Conservation (phyloP, 2,113 vertebrate genomes). For the Vulpes lagopus region DNA sequence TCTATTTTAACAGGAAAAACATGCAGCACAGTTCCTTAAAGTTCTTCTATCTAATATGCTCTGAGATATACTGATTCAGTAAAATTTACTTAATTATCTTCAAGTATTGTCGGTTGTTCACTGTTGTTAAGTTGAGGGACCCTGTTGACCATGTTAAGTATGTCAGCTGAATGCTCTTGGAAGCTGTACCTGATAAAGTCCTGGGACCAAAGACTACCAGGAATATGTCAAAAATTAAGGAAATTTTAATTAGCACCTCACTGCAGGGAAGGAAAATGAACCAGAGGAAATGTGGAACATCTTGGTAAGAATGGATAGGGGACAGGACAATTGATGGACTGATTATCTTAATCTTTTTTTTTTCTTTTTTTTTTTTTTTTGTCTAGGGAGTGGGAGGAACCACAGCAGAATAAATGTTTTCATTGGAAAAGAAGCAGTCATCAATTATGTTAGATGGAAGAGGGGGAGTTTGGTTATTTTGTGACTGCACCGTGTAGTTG, state of each 20-base stretch:
- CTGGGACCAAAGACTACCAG: background rate
- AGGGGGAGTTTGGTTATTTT: background rate
- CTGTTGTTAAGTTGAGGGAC: rapidly evolving
- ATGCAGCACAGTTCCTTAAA: background rate
- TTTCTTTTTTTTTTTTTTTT: background rate
- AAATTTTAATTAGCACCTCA: background rate
- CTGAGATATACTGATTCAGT: background rate
- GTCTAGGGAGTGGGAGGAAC: background rate
- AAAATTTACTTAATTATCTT: background rate
- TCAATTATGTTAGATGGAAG: background rate
- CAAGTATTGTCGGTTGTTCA: background rate
- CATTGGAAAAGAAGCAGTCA: background rate
- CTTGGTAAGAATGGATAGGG: background rate
- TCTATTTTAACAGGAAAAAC: background rate
- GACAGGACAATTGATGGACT: background rate
- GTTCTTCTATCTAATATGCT: background rate
- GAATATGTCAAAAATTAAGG: background rate
- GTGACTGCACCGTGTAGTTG: background rate
- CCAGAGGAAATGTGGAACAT: background rate
- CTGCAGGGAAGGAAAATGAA: background rate
- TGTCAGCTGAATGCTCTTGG: background rate
- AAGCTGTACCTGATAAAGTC: background rate
- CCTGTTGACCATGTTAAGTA: background rate
- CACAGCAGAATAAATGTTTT: background rate
- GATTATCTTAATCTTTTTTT: background rate